phyloP scores from a whole-genome alignment of 2,113 vertebrate species.

The Myrmophylax atrothorax region DNA sequence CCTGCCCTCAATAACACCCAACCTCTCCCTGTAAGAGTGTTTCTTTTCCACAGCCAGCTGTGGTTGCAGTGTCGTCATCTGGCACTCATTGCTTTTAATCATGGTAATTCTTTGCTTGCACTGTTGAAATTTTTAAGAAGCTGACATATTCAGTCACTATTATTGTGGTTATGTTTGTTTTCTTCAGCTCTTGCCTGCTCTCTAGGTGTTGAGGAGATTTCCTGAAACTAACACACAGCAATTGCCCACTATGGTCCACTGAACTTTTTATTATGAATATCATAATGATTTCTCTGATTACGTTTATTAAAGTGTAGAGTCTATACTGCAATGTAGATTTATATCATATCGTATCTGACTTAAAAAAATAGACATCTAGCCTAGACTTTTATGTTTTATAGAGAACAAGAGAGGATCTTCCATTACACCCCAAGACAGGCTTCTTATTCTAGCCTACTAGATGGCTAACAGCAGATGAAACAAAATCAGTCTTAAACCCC shows the following conservation, averaged over 20 bases:
- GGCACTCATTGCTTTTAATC: background rate
- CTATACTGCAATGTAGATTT: background rate
- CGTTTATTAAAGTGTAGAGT: background rate
- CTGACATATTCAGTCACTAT: background rate
- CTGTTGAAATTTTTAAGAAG: background rate
- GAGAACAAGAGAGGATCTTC: background rate
- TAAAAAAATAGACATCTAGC: background rate
- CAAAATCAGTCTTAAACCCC: background rate
- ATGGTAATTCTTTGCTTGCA: background rate
- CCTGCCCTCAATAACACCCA: background rate
- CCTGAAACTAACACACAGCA: background rate
- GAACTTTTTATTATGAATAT: background rate
- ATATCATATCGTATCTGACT: background rate
- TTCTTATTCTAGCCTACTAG: background rate
- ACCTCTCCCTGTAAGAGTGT: accelerated
- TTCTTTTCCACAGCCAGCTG: background rate
- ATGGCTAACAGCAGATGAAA: background rate
- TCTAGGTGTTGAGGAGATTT: background rate
- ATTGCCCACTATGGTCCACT: background rate
- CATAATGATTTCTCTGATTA: background rate
- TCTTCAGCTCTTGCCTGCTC: background rate
- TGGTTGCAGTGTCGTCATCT: background rate
- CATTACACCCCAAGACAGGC: background rate
- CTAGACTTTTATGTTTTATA: background rate
- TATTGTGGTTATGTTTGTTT: background rate